These are phyloP conservation scores for Yponomeuta sedellus DNA, from an alignment of 2,888 invertebrate species.

Conservation along the genomic window DNA sequence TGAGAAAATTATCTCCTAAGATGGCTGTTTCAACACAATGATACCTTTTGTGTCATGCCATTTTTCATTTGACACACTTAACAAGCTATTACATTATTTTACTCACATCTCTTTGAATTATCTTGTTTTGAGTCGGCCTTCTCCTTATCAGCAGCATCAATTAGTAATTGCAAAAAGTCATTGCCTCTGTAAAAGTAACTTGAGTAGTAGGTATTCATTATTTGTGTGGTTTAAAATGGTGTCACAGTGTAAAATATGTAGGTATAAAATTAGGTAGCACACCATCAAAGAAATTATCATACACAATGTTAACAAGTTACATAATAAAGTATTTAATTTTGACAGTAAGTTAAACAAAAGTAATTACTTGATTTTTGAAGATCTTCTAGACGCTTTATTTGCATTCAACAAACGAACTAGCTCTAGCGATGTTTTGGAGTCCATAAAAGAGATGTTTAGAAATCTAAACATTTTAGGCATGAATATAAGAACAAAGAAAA, in stretches of 20 bases:
- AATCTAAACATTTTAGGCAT: constrained; percentile 46
- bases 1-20: too few species aligned
- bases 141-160: constrained; percentile 63
- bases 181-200: constrained; percentile 43
- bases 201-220: too few species aligned
- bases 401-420: constrained; percentile 52
- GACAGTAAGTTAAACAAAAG: not conserved
- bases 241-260: not conserved
- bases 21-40: too few species aligned
- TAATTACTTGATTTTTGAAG: constrained; percentile 23
- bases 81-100: not conserved
- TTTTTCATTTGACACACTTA: too few species aligned
- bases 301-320: not conserved
- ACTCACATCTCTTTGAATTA: constrained; percentile 23
- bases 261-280: not conserved
- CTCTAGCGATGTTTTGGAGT: constrained; percentile 45
- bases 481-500: constrained; percentile 49
- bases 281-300: not conserved
- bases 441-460: constrained; percentile 54
- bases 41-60: too few species aligned
- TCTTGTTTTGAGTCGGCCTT: constrained; percentile 27
- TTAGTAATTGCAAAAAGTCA: constrained; percentile 67
- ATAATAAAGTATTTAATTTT: not conserved
- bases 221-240: not conserved
- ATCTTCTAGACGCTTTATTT: constrained; percentile 53